phyloP scores from a whole-genome alignment of 2,888 invertebrate genomes.

The Ochlodes sylvanus region DNA sequence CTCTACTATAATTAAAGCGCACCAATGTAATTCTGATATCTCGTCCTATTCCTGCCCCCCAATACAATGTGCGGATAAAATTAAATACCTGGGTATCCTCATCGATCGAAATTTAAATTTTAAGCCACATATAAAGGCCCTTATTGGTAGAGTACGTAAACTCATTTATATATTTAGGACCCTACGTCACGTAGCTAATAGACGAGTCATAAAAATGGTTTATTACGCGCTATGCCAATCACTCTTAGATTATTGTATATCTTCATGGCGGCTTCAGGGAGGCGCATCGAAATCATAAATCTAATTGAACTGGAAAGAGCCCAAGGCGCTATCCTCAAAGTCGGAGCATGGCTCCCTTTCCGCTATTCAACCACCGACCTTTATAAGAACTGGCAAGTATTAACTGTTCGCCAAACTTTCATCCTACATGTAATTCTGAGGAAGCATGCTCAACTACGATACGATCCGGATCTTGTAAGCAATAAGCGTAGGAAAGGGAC shows the following conservation, averaged over 20 bases:
- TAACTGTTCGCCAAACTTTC: too few relatives aligned
- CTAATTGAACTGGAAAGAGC: constrained; percentile 29
- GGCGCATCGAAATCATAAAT: constrained; percentile 24
- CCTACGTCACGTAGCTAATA: constrained; percentile 1
- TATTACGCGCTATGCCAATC: constrained; percentile 7
- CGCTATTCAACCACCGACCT: too few relatives aligned
- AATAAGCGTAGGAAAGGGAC: too few relatives aligned
- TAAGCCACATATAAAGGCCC: background rate
- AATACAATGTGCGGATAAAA: background rate
- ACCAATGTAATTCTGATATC: background rate
- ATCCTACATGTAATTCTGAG: too few relatives aligned
- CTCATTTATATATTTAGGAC: constrained; percentile 13
- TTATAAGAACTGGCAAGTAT: too few relatives aligned
- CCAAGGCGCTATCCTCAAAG: constrained; percentile 5
- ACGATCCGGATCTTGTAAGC: too few relatives aligned
- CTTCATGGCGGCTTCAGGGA: constrained; percentile 29
- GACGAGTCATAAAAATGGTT: background rate
- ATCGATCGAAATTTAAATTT: constrained; percentile 9
- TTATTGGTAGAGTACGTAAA: constrained; percentile 1
- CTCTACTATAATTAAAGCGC: background rate
- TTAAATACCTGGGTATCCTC: constrained; percentile 11
- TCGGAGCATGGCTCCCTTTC: background rate
- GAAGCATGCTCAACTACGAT: too few relatives aligned
- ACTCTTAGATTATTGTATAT: constrained; percentile 19
- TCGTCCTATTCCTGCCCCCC: background rate